Percentiles rank a stretch among this genome's conserved stretches.
These are phyloP conservation scores for Bellardia pandia DNA, from an alignment of 2,888 invertebrate species.

Conservation along the genomic window DNA sequence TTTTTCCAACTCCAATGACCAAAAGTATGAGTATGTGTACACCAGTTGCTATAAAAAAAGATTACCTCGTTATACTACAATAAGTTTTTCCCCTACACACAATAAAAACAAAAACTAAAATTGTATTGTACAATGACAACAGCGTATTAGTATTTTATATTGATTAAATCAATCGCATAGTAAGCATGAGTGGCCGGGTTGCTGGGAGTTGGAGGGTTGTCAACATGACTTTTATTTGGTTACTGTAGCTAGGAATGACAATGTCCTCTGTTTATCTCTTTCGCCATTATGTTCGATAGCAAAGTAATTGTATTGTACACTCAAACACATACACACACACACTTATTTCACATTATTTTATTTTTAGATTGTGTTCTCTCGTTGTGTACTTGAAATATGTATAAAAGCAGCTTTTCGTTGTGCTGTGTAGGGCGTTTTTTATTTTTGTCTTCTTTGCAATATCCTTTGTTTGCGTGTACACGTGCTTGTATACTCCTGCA, in stretches of 20 bases:
- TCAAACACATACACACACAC: no score
- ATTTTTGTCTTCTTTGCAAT: conserved; percentile 45
- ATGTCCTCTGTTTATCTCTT: conserved; percentile 41
- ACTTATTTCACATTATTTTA: conserved; percentile 21
- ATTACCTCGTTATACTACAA: conserved; percentile 46
- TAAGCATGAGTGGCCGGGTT: neutral
- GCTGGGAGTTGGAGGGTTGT: neutral
- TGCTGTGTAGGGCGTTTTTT: neutral
- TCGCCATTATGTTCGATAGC: conserved; percentile 52
- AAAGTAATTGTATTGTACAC: conserved; percentile 58
- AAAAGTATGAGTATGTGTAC: neutral
- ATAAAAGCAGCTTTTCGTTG: conserved; percentile 32
- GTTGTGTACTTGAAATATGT: conserved; percentile 13
- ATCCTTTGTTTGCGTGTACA: conserved; percentile 5
- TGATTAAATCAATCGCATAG: conserved; percentile 43
- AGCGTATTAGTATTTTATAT: conserved; percentile 37
- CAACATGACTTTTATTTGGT: neutral
- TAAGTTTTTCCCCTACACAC: conserved; percentile 34
- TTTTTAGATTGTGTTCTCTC: neutral
- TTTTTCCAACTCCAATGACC: neutral
- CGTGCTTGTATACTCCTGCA: neutral
- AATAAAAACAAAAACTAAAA: conserved; percentile 49
- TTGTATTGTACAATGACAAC: conserved; percentile 22
- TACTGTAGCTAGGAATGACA: neutral
- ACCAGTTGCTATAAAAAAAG: conserved; percentile 7